A percentile compares a stretch with the other conserved stretches of the same genome.
These are phyloP conservation scores for Nematopogon swammerdamellus DNA, from an alignment of 2,888 invertebrate species.

Conservation along the genomic window DNA sequence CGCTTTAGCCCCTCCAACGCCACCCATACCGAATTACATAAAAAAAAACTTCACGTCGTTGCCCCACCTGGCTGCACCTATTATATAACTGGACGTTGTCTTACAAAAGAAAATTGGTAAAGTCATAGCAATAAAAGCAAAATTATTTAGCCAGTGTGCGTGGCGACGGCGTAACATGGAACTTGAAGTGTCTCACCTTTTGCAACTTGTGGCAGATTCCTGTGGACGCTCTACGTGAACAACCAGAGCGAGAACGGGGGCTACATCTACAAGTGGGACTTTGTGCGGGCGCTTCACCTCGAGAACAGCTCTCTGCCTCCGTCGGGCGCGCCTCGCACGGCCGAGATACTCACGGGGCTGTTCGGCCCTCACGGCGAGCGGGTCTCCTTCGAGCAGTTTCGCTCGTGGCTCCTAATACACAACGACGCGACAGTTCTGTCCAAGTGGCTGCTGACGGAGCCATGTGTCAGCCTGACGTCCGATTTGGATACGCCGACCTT, in stretches of 20 bases:
- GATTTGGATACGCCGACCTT: constrained; percentile 87
- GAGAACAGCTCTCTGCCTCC: constrained; percentile 45
- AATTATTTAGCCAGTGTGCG: no score
- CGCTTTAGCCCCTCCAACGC: no score
- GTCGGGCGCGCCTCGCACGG: constrained; percentile 26
- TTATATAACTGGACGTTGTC: no score
- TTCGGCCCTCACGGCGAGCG: constrained; percentile 39
- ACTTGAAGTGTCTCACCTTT: no score
- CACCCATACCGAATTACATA: no score
- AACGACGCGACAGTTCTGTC: constrained; percentile 76
- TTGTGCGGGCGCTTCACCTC: constrained; percentile 60
- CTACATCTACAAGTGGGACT: constrained; percentile 71
- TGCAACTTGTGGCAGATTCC: constrained; percentile 54
- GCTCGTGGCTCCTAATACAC: constrained; percentile 73
- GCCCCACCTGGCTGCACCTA: no score
- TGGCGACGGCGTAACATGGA: no score
- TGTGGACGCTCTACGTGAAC: constrained; percentile 83
- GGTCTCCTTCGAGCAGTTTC: constrained; percentile 71
- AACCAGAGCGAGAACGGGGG: constrained; percentile 65
- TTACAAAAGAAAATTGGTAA: no score
- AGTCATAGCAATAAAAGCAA: no score
- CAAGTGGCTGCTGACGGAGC: constrained; percentile 76
- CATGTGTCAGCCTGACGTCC: constrained; percentile 69
- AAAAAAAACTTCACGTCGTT: no score
- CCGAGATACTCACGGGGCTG: constrained; percentile 36